A percentile compares a stretch with the other conserved stretches of the same genome.
Conservation (phyloP, 2,888 invertebrate species). For the Anagyrus pseudococci region DNA sequence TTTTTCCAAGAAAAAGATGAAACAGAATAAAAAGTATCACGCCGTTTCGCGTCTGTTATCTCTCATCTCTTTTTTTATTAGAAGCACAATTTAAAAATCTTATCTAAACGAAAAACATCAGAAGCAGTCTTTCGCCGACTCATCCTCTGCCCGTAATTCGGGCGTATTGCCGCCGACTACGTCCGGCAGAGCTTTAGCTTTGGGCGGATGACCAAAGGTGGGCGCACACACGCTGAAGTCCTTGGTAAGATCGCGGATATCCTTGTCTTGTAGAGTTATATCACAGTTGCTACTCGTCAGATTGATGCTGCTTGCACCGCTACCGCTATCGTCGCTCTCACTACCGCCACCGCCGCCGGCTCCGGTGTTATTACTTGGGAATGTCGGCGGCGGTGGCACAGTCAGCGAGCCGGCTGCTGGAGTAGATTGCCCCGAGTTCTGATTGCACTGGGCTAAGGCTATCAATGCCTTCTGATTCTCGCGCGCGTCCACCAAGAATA, state of each 20-base stretch:
- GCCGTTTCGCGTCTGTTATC: neutral
- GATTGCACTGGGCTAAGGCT: conserved; percentile 57
- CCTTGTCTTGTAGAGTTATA: conserved; percentile 47
- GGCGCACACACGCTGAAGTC: conserved; percentile 56
- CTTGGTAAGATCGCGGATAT: conserved; percentile 55
- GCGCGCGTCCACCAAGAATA: conserved; percentile 81
- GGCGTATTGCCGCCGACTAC: conserved; percentile 16
- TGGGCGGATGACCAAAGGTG: conserved; percentile 51
- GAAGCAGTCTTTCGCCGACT: conserved; percentile 55
- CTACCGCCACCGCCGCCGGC: conserved; percentile 45
- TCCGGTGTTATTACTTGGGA: conserved; percentile 59
- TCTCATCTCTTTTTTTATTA: conserved; percentile 1
- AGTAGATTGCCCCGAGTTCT: conserved; percentile 1
- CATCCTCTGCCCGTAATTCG: conserved; percentile 46
- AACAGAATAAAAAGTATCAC: conserved; percentile 11
- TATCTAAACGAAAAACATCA: conserved; percentile 45
- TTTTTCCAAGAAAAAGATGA: conserved; percentile 2
- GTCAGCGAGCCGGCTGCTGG: neutral
- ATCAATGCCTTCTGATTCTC: conserved; percentile 75
- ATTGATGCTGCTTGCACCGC: conserved; percentile 11
- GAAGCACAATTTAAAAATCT: conserved; percentile 20
- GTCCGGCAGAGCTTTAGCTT: conserved; percentile 41
- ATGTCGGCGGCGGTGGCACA: conserved; percentile 58
- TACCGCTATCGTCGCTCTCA: conserved; percentile 34
- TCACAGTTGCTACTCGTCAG: conserved; percentile 41